Evolutionary conservation across 2,888 invertebrate species (phyloP), one percentile per base, ranked within the genome.

Genomic region (Gryllus longicercus): DNA sequence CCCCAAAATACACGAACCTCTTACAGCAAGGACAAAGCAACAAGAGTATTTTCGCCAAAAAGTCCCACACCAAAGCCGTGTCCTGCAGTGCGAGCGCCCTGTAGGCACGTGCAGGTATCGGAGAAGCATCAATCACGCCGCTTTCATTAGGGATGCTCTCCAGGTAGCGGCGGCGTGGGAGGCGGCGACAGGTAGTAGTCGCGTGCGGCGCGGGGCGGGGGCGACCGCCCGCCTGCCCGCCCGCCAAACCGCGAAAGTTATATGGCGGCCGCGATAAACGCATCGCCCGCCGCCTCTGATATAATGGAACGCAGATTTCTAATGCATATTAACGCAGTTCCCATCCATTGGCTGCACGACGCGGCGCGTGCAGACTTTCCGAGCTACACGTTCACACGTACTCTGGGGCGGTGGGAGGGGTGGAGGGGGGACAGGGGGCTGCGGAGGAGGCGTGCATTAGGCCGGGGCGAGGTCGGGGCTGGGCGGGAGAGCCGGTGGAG

Each of bases 311-410:
- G 63, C 63, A 63, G 63, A 63, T 63, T 63, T 63, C 63, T 63
- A n/a, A 63, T 63, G 63, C 63, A 63, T 63, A 63, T 63, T 63
- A 63, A 63, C 63, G 63, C 63, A 63, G n/a, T 63, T 63, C n/a
- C 63, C 63, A 63, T n/a, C 16, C 63, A 63, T 63, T 63, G 14
- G 63, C 4, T 63, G 16, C 63, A 14, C 14, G 63, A 63, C 63
- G 63, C 16, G n/a, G 16, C 63, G 63, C 16, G 63, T n/a, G n/a
- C 63, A n/a, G 16, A 14, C n/a, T 18, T 63, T 63, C 38, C 38
- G 38, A 38, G 38, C 38, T 38, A 38, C 38, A 38, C 38, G 38
- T 38, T 38, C 38, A 38, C 38, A 38, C 38, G 38, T 38, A 38
- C 38, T 5, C 38, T 8, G 38, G 38, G 8, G 38, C 8, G 38